Base-by-base conservation (phyloP, 1,140 invertebrate species). In the Drosophila mayri region DNA sequence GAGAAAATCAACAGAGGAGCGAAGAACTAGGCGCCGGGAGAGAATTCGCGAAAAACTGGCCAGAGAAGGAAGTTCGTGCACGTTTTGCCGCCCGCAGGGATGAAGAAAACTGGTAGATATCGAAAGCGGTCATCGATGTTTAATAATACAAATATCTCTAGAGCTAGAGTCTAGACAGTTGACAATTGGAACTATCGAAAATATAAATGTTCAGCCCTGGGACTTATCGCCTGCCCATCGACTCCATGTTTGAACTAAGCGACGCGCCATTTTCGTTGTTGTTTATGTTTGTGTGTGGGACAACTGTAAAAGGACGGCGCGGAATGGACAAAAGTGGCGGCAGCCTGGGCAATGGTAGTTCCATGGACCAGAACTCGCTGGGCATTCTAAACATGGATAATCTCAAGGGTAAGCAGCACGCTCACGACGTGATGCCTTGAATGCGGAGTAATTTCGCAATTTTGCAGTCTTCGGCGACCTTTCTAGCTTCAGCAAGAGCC, bases 361-460 rank as follows among this genome's bases (percentile, higher is more conserved):
- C 58, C n/a, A 62, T 44, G 30, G 90, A 91, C 37, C 85, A 91
- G 11, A 76, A 80, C 38, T 92, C 91, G 1, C 63, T 92, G 49
- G 91, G 91, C 3, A 83, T 92, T n/a, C 61, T 92, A 4, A 92
- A 76, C 64, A 84, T 92, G 77, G 91, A 92, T 3, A 91, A 78
- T 49, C 76, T 92, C 1, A 86, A 66, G 65, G 91, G 84, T 91
- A 72, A 67, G 41, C 25, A 22, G 16, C 18, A 22, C 18, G 20
- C 7, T 25, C 32, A n/a, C 0, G n/a, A 9, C 16, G 14, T 3
- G 32, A 55, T 28, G 41, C 12, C 2, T 11, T 28, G 11, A 18
- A 64, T 20, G 30, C 32, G 9, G n/a, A 41, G 10, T 66, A 59
- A 50, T 44, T 22, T n/a, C 16, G n/a, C 22, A 3, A n/a, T 70